Evolutionary conservation across 2,888 invertebrate genomes (phyloP), one percentile per base, ranked within the genome.

Genomic region (Thera obeliscata): DNA sequence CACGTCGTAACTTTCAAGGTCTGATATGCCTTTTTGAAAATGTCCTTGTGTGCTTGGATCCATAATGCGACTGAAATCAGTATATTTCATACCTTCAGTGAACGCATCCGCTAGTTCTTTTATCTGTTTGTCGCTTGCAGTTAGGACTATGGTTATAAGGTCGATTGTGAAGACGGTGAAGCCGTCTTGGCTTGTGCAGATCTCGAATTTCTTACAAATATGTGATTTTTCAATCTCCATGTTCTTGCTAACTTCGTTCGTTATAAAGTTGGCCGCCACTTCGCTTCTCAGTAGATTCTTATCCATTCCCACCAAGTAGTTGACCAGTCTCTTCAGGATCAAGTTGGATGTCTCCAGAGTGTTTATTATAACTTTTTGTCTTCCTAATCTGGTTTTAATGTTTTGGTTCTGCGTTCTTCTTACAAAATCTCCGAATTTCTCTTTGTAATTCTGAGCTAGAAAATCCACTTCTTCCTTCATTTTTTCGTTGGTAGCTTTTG

Each of bases 281-380:
- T 66, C 52, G 2, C 66, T 70, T 59, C 79, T 75, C 0, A 76
- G 43, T 0, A 61, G 49, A 0, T 68, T 75, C 5, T 64, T 69
- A 3, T 77, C 74, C 67, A 83, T 69, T 0, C 71, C 72, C 0
- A 79, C 56, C 49, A 88, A 66, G 35, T 79, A 78, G 36, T 84
- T 83, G 0, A 83, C 57, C 0, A 89, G 54, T 4, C 85, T 74
- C 2, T 69, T 81, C 6, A 87, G 48, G 2, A 87, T 79, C 4
- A 73, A 72, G 58, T 84, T 81, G 0, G 88, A 88, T 0, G 82
- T 82, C 1, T 87, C 84, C 1, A 89, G 80, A 0, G 81, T 82
- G 48, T 89, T 86, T 0, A 88, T 66, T 7, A 90, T 76, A 0
- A 86, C 87, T 56, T 86, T 88, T 60, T 87, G 81, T 0, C 73